phyloP scores from a whole-genome alignment of 2,113 vertebrate genomes.

The Callocephalon fimbriatum region DNA sequence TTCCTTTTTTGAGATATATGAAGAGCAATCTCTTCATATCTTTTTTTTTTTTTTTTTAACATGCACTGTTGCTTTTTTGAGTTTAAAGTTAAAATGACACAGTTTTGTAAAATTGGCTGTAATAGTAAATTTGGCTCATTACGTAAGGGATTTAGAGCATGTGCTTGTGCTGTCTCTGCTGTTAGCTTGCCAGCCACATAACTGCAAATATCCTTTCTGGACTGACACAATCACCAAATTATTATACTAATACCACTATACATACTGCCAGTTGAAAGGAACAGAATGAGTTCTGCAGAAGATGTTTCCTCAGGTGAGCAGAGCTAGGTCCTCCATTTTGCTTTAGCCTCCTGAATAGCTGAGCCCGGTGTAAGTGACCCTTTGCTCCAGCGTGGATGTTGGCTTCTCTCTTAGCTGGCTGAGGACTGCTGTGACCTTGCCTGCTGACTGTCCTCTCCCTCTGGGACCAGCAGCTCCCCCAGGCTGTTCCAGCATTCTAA shows the following conservation, averaged over 20 bases:
- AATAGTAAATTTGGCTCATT: neutral
- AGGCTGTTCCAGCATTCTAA: neutral
- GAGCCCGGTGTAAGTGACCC: neutral
- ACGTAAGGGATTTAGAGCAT: neutral
- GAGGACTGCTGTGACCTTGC: neutral
- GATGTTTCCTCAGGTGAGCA: neutral
- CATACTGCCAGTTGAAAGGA: fast-evolving
- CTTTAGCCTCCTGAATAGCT: neutral
- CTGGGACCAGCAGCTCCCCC: neutral
- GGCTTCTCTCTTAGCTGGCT: neutral
- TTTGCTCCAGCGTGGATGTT: fast-evolving
- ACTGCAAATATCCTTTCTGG: neutral
- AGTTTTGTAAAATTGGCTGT: neutral
- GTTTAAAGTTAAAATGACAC: neutral
- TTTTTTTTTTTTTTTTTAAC: neutral
- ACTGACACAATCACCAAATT: neutral
- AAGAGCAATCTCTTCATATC: neutral
- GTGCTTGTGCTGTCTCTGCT: neutral
- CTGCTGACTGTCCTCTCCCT: fast-evolving
- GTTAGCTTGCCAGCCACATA: neutral
- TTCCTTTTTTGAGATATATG: constrained; percentile 13
- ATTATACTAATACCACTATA: neutral
- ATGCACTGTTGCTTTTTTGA: neutral
- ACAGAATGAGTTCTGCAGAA: neutral
- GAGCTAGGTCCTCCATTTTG: neutral